Base-by-base conservation (phyloP, 1,140 invertebrate genomes). In the Anoplolepis gracilipes region DNA sequence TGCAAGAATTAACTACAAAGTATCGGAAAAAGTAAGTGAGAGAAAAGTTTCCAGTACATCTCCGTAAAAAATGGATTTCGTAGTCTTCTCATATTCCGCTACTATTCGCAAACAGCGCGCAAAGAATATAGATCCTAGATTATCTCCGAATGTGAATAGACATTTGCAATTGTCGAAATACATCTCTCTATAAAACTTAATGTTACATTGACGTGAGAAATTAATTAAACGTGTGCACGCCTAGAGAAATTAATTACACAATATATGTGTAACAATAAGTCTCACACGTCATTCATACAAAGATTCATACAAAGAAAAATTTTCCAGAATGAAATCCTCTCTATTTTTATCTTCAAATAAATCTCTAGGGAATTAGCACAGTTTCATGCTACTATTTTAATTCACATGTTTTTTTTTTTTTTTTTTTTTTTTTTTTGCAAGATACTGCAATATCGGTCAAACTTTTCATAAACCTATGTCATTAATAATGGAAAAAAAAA, bases 161-260 rank as follows among this genome's bases (percentile, higher is more conserved):
- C 11, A 78, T 78, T 30, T 55, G 16, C 46, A 11, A 4, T 64
- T 64, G 19, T 30, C 10, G n/a, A 49, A 77, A n/a, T 25, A 46
- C 3, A 59, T 16, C 28, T 6, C 13, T 16, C 2, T 6, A n/a
- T 16, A n/a, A 11, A 30, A 30, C 8, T 42, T 39, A 49, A 55
- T 25, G 64, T 72, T 72, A 59, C 39, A 19, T 42, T 28, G 25
- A 59, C 30, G 65, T 42, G 53, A 82, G 36, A 73, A 59, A 42
- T 69, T 69, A 25, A 22, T 70, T 46, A 49, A 5, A 28, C 36
- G 36, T 1, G 39, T 42, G 10, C 46, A 22, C 13, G 39, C 25
- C 11, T 42, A 42, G 53, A 82, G 36, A 73, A 72, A 42, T 39
- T 49, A 67, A 39, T 49, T 65, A 2, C 10, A 36, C 2, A 6